Conservation (phyloP, 2,113 vertebrate species). For the Abramis brama region DNA sequence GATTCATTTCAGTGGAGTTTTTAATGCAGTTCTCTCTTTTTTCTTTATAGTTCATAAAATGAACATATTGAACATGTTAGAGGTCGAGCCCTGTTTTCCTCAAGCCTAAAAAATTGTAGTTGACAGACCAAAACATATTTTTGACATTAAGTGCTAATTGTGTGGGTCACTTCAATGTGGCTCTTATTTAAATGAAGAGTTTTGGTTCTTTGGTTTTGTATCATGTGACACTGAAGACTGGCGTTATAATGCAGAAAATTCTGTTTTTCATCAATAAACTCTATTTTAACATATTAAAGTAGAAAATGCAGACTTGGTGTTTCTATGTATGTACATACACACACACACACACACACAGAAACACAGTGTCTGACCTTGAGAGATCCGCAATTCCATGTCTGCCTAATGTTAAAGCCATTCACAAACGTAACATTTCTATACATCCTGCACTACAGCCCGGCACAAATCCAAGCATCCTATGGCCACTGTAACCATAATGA, state of each 20-base stretch:
- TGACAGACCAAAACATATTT: conserved; percentile 78
- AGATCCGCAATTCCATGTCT: no score
- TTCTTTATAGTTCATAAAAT: conserved; percentile 73
- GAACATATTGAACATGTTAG: conserved; percentile 79
- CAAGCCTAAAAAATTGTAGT: conserved; percentile 73
- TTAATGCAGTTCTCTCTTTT: neutral
- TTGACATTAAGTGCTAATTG: conserved; percentile 79
- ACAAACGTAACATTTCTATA: neutral
- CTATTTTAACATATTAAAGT: neutral
- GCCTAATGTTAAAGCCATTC: neutral
- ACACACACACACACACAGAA: no score
- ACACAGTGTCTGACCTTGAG: no score
- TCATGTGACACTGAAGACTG: neutral
- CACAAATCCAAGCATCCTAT: conserved; percentile 68
- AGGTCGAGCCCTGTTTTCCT: conserved; percentile 71
- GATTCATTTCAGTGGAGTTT: neutral
- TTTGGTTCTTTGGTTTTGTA: conserved; percentile 3
- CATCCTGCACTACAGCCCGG: conserved; percentile 27
- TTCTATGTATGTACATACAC: no score
- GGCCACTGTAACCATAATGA: conserved; percentile 48
- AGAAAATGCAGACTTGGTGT: neutral
- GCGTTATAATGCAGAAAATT: neutral
- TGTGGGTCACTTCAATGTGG: conserved; percentile 77
- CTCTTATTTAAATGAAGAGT: conserved; percentile 59
- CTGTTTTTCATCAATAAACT: neutral